These are phyloP conservation scores for Fulica atra DNA, from an alignment of 2,113 vertebrate genomes.

Conservation along the genomic window DNA sequence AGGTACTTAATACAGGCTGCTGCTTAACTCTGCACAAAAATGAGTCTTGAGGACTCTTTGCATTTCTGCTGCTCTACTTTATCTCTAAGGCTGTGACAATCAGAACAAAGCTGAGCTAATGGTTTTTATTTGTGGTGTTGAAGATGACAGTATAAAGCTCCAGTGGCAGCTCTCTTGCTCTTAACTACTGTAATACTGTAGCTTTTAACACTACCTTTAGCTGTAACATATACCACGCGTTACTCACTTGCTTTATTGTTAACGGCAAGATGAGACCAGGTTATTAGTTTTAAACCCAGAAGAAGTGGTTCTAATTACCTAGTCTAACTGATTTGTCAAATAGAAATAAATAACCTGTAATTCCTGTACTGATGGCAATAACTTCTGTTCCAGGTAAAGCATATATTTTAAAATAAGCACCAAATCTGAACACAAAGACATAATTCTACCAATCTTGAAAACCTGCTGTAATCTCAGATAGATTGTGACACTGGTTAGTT, in stretches of 20 bases:
- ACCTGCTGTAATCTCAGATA: neutral
- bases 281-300: neutral
- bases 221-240: fast-evolving
- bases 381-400: neutral
- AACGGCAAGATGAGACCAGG: neutral
- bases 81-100: neutral
- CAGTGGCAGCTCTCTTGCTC: neutral
- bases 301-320: neutral
- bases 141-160: neutral
- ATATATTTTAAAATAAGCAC: neutral
- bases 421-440: neutral
- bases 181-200: neutral
- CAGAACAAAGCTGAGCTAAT: neutral
- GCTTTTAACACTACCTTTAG: neutral
- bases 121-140: neutral
- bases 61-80: neutral
- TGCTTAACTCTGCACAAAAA: neutral
- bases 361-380: neutral
- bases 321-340: neutral
- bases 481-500: neutral
- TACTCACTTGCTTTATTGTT: neutral
- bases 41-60: neutral
- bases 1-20: neutral
- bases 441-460: neutral
- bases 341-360: neutral